These are phyloP conservation scores for Peromyscus leucopus DNA, from an alignment of 2,113 vertebrate species.

Conservation along the genomic window DNA sequence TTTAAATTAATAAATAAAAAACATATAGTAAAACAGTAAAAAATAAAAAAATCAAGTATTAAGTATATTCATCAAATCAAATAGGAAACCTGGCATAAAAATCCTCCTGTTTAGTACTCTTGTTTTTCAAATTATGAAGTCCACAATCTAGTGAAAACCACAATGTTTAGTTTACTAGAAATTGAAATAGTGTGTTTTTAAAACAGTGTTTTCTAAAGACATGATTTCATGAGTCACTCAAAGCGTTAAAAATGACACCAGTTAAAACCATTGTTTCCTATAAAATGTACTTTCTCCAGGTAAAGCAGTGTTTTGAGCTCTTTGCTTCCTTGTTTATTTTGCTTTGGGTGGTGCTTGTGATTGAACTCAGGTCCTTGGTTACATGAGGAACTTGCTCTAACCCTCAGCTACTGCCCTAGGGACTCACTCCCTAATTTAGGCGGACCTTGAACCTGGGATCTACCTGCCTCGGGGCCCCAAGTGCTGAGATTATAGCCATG, in stretches of 20 bases:
- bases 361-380: neutral
- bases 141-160: neutral
- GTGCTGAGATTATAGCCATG: neutral
- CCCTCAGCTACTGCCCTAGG: neutral
- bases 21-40: neutral
- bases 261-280: slow-evolving; percentile 29
- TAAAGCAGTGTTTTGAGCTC: neutral
- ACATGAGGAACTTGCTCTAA: neutral
- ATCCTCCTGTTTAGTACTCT: neutral
- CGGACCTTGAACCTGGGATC: neutral
- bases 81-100: neutral
- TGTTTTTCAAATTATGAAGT: neutral
- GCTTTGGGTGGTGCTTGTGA: neutral
- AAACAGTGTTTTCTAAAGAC: neutral
- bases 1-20: slow-evolving; percentile 4
- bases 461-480: neutral
- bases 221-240: neutral
- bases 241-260: slow-evolving; percentile 7
- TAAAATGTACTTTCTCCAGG: neutral
- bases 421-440: neutral
- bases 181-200: neutral
- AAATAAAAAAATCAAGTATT: neutral
- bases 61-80: slow-evolving; percentile 10
- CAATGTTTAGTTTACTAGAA: neutral
- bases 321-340: neutral